Conservation (phyloP, 2,113 vertebrate species). For the Elachura formosa region DNA sequence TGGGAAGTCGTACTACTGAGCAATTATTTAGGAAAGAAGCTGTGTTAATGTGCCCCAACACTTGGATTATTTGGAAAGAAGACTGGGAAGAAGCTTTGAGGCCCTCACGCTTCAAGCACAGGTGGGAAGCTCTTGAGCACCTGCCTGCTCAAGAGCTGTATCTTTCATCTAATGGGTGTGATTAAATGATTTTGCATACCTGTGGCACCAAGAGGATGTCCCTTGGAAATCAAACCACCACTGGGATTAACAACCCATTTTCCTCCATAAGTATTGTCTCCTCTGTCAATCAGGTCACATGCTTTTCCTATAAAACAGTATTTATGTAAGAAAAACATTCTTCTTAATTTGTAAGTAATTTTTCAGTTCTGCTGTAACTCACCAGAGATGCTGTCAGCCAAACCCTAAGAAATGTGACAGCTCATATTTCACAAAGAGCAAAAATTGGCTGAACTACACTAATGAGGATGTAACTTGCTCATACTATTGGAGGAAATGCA, state of each 20-base stretch:
- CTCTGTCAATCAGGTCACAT: slow-evolving; percentile 88
- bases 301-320: slow-evolving; percentile 78
- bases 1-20: neutral
- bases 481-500: neutral
- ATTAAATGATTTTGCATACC: slow-evolving; percentile 65
- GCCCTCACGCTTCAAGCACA: neutral
- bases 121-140: neutral
- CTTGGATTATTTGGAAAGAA: neutral
- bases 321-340: neutral
- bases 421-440: neutral
- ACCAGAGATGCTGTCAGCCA: neutral
- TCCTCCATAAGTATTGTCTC: slow-evolving; percentile 95
- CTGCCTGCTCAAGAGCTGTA: neutral
- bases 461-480: neutral
- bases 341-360: neutral
- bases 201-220: slow-evolving; percentile 96
- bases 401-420: neutral
- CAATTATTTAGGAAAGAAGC: neutral
- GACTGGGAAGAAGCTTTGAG: neutral
- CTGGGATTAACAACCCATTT: slow-evolving; percentile 97
- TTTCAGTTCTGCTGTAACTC: neutral
- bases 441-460: neutral
- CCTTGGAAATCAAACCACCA: slow-evolving; percentile 96
- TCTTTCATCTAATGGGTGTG: neutral
- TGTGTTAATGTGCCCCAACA: neutral